Conservation (phyloP, 2,113 vertebrate genomes). For the Eulemur rufifrons region DNA sequence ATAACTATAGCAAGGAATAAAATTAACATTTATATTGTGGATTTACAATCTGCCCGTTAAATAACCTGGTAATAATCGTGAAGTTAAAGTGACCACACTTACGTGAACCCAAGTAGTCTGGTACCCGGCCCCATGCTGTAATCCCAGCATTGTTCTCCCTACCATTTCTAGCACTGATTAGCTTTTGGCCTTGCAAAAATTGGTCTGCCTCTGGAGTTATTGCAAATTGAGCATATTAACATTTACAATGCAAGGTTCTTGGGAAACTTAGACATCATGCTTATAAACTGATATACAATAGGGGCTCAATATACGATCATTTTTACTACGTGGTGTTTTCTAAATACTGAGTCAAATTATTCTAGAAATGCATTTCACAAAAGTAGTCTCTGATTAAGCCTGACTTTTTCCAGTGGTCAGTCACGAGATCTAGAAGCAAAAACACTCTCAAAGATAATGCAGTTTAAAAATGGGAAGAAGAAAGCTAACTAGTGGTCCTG, state of each 20-base stretch:
- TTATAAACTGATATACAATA: not conserved
- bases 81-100: not conserved
- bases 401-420: not conserved
- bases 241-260: not conserved
- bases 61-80: not conserved
- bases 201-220: not conserved
- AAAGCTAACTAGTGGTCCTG: not conserved
- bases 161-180: not conserved
- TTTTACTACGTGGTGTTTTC: not conserved
- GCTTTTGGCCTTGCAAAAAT: not conserved
- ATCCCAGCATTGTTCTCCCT: not conserved
- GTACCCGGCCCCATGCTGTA: fast-evolving
- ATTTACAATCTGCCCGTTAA: not conserved
- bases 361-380: constrained; percentile 29
- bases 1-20: not conserved
- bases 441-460: not conserved
- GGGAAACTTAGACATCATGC: not conserved
- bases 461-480: not conserved
- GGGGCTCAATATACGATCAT: not conserved
- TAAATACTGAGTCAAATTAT: not conserved
- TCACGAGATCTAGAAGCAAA: not conserved
- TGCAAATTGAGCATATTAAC: not conserved
- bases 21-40: not conserved
- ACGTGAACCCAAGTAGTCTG: not conserved
- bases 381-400: not conserved